Evolutionary conservation across 2,797 vertebrate genomes (phyloP).

Genomic region (Arctocebus calabarensis): DNA sequence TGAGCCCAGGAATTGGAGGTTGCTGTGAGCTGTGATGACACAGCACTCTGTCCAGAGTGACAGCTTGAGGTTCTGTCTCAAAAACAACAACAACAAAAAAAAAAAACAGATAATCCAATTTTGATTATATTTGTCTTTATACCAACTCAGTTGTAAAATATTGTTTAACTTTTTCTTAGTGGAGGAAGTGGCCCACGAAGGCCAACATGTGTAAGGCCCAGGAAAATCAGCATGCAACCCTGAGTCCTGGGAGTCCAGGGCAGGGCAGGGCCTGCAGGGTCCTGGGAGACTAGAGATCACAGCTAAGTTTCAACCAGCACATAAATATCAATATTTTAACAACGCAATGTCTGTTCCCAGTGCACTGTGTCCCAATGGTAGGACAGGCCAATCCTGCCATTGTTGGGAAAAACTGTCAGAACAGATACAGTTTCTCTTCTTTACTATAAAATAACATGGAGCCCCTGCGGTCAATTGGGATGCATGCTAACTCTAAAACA

Average conservation of each 20-base stretch:
- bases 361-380: background rate
- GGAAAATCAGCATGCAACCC: background rate
- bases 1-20: too few species aligned
- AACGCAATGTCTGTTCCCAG: background rate
- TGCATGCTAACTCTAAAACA: background rate
- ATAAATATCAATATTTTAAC: slow-evolving; percentile 42
- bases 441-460: background rate
- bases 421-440: background rate
- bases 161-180: background rate
- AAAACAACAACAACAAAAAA: too few species aligned
- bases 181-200: background rate
- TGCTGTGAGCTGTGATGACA: too few species aligned
- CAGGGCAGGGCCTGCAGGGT: background rate
- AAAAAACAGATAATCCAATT: background rate
- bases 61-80: too few species aligned
- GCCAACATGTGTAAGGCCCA: background rate
- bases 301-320: background rate
- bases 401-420: background rate
- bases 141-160: background rate
- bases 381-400: background rate
- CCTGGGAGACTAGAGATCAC: background rate
- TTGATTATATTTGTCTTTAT: slow-evolving; percentile 27
- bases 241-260: background rate
- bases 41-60: too few species aligned
- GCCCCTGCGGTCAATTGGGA: background rate